Conservation (phyloP, 2,113 vertebrate genomes). For the Tragelaphus strepsiceros region DNA sequence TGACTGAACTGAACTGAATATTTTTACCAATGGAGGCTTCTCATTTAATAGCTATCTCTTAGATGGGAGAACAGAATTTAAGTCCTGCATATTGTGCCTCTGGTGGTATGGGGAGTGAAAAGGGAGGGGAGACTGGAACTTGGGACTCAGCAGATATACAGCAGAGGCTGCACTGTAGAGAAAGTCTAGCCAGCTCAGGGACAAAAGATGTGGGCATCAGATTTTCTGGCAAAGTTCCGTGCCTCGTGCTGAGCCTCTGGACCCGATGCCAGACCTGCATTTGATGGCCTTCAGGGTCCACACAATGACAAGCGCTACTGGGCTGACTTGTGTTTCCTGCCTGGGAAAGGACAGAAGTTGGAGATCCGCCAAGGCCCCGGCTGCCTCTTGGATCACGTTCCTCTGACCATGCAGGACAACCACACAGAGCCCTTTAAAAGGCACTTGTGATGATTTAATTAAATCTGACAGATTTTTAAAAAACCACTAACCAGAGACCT, state of each 20-base stretch:
- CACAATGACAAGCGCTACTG: conserved; percentile 6
- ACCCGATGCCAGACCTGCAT: not conserved
- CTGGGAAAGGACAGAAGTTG: conserved; percentile 67
- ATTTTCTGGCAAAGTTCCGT: not conserved
- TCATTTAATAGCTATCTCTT: not conserved
- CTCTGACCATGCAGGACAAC: conserved; percentile 41
- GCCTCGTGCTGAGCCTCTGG: not conserved
- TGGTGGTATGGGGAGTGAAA: not conserved
- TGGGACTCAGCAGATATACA: not conserved
- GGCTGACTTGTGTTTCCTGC: conserved; percentile 61
- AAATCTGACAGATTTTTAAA: conserved; percentile 70
- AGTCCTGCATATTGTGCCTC: not conserved
- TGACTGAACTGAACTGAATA: not conserved
- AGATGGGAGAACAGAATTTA: not conserved
- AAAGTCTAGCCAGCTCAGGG: not conserved
- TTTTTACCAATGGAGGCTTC: not conserved
- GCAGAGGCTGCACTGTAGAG: not conserved
- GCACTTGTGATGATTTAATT: conserved; percentile 74
- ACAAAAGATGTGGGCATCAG: not conserved
- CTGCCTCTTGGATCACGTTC: conserved; percentile 68
- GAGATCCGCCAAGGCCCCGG: conserved; percentile 58
- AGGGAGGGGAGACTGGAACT: not conserved
- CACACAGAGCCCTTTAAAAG: conserved; percentile 69
- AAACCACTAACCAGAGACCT: conserved; percentile 55
- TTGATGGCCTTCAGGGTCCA: conserved; percentile 47